Evolutionary conservation across 2,797 vertebrate genomes (phyloP).

Genomic region (Trachurus trachurus): DNA sequence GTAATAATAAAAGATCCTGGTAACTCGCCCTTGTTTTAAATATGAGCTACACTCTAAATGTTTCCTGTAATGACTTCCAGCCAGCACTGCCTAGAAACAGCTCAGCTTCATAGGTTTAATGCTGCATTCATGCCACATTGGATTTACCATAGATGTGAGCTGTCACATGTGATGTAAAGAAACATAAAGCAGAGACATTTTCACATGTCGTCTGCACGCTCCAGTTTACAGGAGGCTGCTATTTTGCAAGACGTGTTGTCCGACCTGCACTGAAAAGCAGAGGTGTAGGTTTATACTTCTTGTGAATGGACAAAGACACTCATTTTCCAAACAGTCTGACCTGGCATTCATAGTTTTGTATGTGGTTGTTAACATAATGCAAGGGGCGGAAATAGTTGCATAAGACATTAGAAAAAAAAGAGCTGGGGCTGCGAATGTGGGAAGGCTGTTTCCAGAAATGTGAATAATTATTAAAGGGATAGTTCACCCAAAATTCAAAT

Average conservation of each 20-base stretch:
- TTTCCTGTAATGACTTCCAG: slow-evolving; percentile 17
- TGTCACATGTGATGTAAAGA: background rate
- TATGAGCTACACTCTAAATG: slow-evolving; percentile 6
- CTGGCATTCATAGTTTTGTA: background rate
- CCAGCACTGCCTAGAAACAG: background rate
- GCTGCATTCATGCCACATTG: background rate
- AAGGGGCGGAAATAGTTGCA: background rate
- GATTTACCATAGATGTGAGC: background rate
- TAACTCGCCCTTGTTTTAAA: slow-evolving; percentile 23
- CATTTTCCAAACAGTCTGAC: background rate
- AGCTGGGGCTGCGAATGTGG: background rate
- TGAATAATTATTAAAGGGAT: background rate
- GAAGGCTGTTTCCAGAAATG: background rate
- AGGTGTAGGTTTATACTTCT: background rate
- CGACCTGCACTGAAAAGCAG: background rate
- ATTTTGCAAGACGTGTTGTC: background rate
- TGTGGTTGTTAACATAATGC: background rate
- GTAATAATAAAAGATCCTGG: slow-evolving; percentile 25
- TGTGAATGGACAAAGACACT: background rate
- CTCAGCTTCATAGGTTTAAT: background rate
- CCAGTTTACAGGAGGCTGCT: background rate
- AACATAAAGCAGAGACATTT: background rate
- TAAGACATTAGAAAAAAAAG: too few species aligned
- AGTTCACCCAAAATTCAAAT: too few species aligned
- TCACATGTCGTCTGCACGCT: background rate